These are phyloP conservation scores for Ectemnius lituratus DNA, from an alignment of 2,888 invertebrate species.

Conservation along the genomic window DNA sequence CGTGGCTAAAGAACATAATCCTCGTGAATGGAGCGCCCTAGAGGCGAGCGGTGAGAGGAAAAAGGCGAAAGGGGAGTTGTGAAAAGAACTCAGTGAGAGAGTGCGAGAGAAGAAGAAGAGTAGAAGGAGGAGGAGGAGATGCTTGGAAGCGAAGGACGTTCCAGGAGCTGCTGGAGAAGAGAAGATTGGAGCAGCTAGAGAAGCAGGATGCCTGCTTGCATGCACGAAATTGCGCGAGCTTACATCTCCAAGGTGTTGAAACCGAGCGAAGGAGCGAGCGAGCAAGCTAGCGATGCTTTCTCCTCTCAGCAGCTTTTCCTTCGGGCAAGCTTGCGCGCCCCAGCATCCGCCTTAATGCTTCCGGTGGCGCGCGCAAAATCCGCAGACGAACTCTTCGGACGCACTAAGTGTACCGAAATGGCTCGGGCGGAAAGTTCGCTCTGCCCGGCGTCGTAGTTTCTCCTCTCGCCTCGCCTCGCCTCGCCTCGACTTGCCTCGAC, in stretches of 20 bases:
- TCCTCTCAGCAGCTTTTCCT: slow-evolving; percentile 11
- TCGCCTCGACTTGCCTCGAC: too few species aligned
- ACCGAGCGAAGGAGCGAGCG: background rate
- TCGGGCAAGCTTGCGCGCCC: slow-evolving; percentile 15
- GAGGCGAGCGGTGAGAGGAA: too few species aligned
- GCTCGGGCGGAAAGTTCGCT: too few species aligned
- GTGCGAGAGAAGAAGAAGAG: background rate
- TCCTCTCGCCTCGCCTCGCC: too few species aligned
- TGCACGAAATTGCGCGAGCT: slow-evolving; percentile 23
- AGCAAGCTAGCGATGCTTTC: background rate
- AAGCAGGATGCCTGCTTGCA: slow-evolving; percentile 17
- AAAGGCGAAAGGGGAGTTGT: background rate
- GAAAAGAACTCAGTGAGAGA: background rate
- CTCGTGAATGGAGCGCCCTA: slow-evolving; percentile 31
- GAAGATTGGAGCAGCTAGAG: background rate
- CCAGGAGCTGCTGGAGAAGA: background rate
- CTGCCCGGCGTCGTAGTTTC: too few species aligned
- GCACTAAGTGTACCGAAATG: too few species aligned
- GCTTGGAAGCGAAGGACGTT: background rate
- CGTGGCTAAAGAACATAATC: slow-evolving; percentile 37
- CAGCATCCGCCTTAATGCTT: slow-evolving; percentile 28
- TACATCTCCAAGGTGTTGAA: background rate
- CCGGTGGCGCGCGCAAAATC: slow-evolving; percentile 24
- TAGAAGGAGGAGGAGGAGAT: background rate
- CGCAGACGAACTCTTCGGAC: slow-evolving; percentile 33